Conservation (phyloP, 1,140 invertebrate species). For the Danaus melanippus region DNA sequence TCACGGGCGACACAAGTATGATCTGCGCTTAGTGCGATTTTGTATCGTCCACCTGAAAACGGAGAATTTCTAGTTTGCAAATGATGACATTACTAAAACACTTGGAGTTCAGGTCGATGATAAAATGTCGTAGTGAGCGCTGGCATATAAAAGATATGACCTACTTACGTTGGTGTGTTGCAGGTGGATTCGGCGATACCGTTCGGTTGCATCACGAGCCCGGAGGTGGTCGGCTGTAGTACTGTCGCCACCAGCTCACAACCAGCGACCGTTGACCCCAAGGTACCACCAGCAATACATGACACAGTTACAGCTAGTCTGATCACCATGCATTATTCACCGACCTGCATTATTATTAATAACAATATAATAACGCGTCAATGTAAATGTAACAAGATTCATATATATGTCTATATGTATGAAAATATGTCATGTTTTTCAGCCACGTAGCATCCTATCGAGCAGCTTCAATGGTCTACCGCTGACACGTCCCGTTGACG, state of each 20-base stretch:
- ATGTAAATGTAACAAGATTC: too few relatives aligned
- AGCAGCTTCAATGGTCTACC: conserved; percentile 56
- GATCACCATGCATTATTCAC: conserved; percentile 15
- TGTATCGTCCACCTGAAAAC: too few relatives aligned
- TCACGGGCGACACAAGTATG: too few relatives aligned
- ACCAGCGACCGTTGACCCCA: conserved; percentile 49
- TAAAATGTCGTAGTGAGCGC: too few relatives aligned
- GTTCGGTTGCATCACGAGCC: conserved; percentile 66
- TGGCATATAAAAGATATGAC: too few relatives aligned
- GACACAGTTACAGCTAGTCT: too few relatives aligned
- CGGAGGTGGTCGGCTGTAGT: conserved; percentile 62
- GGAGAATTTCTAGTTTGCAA: too few relatives aligned
- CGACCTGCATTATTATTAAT: conserved; percentile 38
- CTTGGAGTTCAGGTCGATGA: too few relatives aligned
- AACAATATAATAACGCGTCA: not conserved
- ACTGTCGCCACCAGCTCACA: conserved; percentile 48
- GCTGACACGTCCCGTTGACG: conserved; percentile 47
- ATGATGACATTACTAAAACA: too few relatives aligned
- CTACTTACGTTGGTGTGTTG: conserved; percentile 26
- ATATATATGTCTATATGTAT: too few relatives aligned
- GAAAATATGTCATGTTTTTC: conserved; percentile 11
- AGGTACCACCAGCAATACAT: conserved; percentile 31
- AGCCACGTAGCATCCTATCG: conserved; percentile 54
- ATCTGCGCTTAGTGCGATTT: too few relatives aligned
- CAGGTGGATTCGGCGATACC: conserved; percentile 66